These are phyloP conservation scores for Chelmon rostratus DNA, from an alignment of 2,797 vertebrate species.

Conservation along the genomic window DNA sequence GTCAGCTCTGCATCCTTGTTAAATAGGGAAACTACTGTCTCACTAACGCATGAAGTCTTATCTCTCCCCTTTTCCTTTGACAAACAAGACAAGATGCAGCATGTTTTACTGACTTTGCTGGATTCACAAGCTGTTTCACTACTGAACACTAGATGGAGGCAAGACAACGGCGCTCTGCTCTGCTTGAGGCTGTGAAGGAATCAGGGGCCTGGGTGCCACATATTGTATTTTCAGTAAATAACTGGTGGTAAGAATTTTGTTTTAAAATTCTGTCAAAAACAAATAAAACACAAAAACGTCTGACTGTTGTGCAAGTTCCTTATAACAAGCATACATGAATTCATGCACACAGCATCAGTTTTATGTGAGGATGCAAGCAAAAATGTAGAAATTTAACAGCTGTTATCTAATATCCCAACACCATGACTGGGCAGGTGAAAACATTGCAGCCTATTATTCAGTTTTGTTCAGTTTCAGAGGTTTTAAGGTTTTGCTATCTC, in stretches of 20 bases:
- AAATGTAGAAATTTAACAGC: background rate
- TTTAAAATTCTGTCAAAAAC: background rate
- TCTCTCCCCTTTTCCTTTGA: conserved; percentile 16
- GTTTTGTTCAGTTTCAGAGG: background rate
- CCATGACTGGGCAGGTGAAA: background rate
- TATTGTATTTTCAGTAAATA: background rate
- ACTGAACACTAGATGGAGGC: conserved; percentile 74
- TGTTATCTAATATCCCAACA: background rate
- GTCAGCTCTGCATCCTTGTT: background rate
- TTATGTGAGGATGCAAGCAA: conserved; percentile 6
- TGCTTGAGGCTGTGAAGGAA: background rate
- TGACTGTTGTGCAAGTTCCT: background rate
- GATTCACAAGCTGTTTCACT: conserved; percentile 24
- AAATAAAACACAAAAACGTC: background rate
- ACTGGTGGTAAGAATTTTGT: conserved; percentile 12
- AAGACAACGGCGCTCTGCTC: conserved; percentile 18
- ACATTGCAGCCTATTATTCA: background rate
- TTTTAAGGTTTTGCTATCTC: background rate
- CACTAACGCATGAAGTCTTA: conserved; percentile 8
- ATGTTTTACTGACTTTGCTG: conserved; percentile 45
- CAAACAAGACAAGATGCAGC: conserved; percentile 30
- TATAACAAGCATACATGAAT: background rate
- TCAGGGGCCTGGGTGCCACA: background rate
- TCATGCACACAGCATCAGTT: background rate
- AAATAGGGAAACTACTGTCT: background rate